A percentile compares a stretch with the other conserved stretches of the same genome.
phyloP scores from a whole-genome alignment of 2,797 vertebrate genomes.

The Artibeus lituratus region DNA sequence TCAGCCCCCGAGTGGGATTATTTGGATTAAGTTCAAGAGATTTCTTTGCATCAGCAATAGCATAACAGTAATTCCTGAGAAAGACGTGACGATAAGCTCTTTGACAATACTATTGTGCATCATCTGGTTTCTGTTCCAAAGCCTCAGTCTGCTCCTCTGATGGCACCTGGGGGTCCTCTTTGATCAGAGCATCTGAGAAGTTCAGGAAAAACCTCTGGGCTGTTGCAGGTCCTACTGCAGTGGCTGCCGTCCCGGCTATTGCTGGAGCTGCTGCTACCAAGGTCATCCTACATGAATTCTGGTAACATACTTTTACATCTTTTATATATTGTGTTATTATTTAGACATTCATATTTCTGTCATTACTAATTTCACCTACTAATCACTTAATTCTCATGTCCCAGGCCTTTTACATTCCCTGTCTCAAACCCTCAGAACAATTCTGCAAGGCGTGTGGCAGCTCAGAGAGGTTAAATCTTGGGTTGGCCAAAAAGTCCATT shows the following conservation, averaged over 20 bases:
- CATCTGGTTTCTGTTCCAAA: slow-evolving; percentile 87
- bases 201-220: slow-evolving; percentile 61
- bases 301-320: neutral
- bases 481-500: too few relatives aligned
- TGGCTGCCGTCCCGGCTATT: slow-evolving; percentile 48
- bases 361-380: neutral
- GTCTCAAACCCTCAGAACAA: neutral
- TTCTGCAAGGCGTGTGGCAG: neutral
- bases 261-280: neutral
- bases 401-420: neutral
- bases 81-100: slow-evolving; percentile 95
- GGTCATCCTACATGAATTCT: neutral
- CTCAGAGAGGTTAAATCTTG: neutral
- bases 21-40: neutral
- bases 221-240: slow-evolving; percentile 48
- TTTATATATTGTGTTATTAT: neutral
- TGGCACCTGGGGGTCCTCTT: slow-evolving; percentile 75
- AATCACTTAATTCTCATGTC: neutral
- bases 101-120: slow-evolving; percentile 92
- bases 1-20: neutral
- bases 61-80: slow-evolving; percentile 86
- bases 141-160: slow-evolving; percentile 89
- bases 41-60: neutral
- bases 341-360: neutral
- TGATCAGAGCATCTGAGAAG: slow-evolving; percentile 77